Evolutionary conservation across 2,113 vertebrate genomes (phyloP), one percentile per base, ranked within the genome.

Genomic region (Heterotis niloticus): DNA sequence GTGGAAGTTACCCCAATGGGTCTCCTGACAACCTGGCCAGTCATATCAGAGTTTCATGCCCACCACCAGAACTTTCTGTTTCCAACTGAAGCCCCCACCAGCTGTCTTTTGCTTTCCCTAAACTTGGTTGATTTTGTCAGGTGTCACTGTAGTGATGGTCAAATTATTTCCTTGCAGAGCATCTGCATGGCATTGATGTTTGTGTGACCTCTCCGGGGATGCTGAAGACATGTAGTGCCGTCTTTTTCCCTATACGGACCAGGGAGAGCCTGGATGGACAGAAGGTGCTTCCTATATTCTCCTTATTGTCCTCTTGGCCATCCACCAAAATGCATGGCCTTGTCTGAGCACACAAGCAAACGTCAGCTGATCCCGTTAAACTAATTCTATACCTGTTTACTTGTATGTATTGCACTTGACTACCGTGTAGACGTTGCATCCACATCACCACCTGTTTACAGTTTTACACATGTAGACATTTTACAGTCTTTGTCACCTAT

Each of bases 111-210:
- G 1, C 2, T 62, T 62, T 62, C 13, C 59, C 20, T 11, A 11
- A 14, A 62, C 3, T 62, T 62, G 34, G 34, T 2, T 7, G 3
- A 62, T 20, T 10, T 9, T 59, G 10, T 10, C 57, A 59, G 57
- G 12, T 10, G 12, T 10, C 57, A 11, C 20, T 62, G 59, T 62
- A 10, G 16, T 56, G 23, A 68, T 10, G 24, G n/a, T 67, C 26
- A 14, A 29, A 64, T 26, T 51, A 26, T 82, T 85, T 68, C 86
- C 0, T 85, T 82, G 52, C 88, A 98, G 96, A 92, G 64, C 87
- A 86, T 73, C 79, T 95, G 74, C 90, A 89, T 7, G 95, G 96
- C 4, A 80, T 97, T 78, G 91, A 93, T 84, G 84, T 94, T 71
- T 97, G 95, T 81, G 87, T 87, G 12, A 10, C 75, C 26, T 88